phyloP scores from a whole-genome alignment of 2,797 vertebrate genomes.

The Premnoplex brunnescens region DNA sequence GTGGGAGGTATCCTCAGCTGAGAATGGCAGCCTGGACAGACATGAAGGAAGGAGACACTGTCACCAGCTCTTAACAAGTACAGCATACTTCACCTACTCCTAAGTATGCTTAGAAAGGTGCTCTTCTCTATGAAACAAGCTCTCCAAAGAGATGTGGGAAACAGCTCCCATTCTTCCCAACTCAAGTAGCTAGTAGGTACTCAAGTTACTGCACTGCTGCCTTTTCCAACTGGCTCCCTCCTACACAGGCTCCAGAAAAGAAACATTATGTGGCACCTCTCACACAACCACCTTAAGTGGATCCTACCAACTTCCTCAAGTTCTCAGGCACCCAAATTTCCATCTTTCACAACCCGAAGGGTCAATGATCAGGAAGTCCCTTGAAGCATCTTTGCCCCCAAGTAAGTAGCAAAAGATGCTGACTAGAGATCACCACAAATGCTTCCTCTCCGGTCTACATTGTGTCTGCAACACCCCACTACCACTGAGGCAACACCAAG shows the following conservation, averaged over 20 bases:
- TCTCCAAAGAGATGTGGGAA: not conserved
- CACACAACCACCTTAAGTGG: not conserved
- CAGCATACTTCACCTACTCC: not conserved
- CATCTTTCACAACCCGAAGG: not conserved
- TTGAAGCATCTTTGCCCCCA: not conserved
- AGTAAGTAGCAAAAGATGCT: not conserved
- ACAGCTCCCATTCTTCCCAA: not conserved
- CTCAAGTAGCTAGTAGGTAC: not conserved
- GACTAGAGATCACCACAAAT: not conserved
- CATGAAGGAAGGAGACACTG: slow-evolving; percentile 20
- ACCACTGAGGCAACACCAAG: not conserved
- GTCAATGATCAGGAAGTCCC: not conserved
- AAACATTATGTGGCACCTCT: not conserved
- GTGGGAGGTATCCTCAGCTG: slow-evolving; percentile 84
- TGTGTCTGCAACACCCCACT: not conserved
- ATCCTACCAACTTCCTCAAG: not conserved
- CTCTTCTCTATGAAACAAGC: not conserved
- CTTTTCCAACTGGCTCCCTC: not conserved
- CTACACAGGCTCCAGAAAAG: not conserved
- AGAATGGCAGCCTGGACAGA: slow-evolving; percentile 82
- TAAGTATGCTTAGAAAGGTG: not conserved
- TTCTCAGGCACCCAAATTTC: not conserved
- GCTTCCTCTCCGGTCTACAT: not conserved
- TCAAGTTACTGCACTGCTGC: not conserved
- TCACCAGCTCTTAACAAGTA: not conserved